A percentile compares a stretch with the other conserved stretches of the same genome.
Evolutionary conservation across 2,113 vertebrate genomes (phyloP).

Genomic region (Bucco capensis): DNA sequence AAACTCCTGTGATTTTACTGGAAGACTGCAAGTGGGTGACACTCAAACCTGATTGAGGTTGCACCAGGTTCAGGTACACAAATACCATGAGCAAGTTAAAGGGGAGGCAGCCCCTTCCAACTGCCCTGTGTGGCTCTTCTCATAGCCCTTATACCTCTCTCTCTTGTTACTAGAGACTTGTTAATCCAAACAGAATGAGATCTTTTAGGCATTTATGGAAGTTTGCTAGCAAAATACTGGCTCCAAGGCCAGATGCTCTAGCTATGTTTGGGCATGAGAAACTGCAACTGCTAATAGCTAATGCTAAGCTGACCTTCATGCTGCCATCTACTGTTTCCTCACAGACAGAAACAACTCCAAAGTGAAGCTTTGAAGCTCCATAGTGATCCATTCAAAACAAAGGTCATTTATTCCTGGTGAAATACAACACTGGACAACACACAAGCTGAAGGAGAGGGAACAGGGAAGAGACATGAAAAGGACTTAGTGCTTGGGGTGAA

Average conservation of each 20-base stretch:
- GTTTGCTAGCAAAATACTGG: background rate
- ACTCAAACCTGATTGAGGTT: background rate
- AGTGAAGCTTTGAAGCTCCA: background rate
- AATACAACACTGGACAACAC: background rate
- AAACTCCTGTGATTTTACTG: background rate
- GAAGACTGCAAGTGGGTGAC: background rate
- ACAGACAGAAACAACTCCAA: background rate
- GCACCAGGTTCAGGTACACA: background rate
- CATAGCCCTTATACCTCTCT: background rate
- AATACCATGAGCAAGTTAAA: background rate
- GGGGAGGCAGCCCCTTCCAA: background rate
- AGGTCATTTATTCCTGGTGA: background rate
- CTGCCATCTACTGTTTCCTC: conserved; percentile 43
- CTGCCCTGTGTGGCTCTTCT: background rate
- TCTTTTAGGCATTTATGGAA: background rate
- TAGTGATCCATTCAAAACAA: background rate
- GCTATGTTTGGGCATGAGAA: background rate
- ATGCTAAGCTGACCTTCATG: background rate
- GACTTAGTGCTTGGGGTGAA: background rate
- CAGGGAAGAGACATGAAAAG: background rate
- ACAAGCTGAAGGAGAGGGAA: background rate
- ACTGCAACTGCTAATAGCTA: background rate
- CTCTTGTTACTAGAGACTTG: background rate
- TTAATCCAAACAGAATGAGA: background rate
- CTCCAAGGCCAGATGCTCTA: background rate